Conservation (phyloP, 2,113 vertebrate species). For the Dinomys branickii region DNA sequence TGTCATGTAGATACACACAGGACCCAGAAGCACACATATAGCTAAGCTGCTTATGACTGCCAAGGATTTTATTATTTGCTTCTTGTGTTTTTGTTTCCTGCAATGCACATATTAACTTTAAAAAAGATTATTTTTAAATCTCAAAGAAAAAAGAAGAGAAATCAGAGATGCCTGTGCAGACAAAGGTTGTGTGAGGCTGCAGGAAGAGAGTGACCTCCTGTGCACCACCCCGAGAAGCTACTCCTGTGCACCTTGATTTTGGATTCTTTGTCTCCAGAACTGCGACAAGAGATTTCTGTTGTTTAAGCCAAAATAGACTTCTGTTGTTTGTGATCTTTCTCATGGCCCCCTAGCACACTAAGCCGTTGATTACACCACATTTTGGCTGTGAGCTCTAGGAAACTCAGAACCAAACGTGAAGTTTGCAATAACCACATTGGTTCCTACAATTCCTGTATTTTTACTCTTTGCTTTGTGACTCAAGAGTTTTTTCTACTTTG, state of each 20-base stretch:
- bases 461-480: slow-evolving; percentile 35
- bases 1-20: neutral
- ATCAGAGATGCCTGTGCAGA: neutral
- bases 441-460: neutral
- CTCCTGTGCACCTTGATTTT: neutral
- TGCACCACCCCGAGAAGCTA: neutral
- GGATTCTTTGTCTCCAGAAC: neutral
- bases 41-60: neutral
- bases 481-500: slow-evolving; percentile 22
- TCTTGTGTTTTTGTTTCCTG: neutral
- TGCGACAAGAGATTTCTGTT: neutral
- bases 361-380: neutral
- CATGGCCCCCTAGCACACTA: neutral
- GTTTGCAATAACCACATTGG: neutral
- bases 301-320: neutral
- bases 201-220: neutral
- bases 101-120: neutral
- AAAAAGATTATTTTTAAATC: neutral
- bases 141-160: neutral
- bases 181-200: neutral
- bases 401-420: neutral
- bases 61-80: neutral
- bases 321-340: neutral
- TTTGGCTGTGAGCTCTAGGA: neutral
- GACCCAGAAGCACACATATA: neutral